Evolutionary conservation across 2,888 invertebrate genomes (phyloP), one percentile per base, ranked within the genome.

Genomic region (Dolichopus griseipennis): DNA sequence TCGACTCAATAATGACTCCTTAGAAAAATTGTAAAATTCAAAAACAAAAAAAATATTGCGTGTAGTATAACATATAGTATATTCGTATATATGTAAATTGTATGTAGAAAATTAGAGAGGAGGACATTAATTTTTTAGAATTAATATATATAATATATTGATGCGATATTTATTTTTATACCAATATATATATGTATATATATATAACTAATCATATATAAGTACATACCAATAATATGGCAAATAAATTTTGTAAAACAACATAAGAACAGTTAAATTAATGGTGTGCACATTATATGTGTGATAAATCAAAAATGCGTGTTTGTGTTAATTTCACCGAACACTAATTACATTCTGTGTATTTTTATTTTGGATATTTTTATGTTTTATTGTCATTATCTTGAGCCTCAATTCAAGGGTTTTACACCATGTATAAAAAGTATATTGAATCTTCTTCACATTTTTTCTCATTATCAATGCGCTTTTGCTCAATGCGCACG

Each of bases 231-330:
- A 52, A 52, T 52, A n/a, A 52, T n/a, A n/a, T n/a, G 15, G 52
- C 5, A 52, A 52, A 52, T 12, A 52, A 52, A 3, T 27, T n/a
- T 27, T 27, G 15, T n/a, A 52, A 43, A 52, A 52, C 18, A 52
- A 41, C 41, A 41, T 41, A 41, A 41, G 41, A 41, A 41, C 15
- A 41, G 12, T 7, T 41, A 41, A 52, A 52, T 52, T 52, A 52
- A 52, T 52, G 52, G 52, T 18, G 18, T 52, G 52, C 52, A 52
- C 52, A 52, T 52, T 52, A 52, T 52, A 15, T n/a, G 52, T 52
- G 52, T 52, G 52, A 52, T 52, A 52, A 52, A 52, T 52, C 52
- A 52, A 52, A 52, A 52, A n/a, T n/a, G n/a, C 18, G 52, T 18
- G 52, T 52, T 12, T 52, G 9, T 52, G 52, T 52, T 52, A 52